Evolutionary conservation across 2,113 vertebrate species (phyloP), one percentile per base, ranked within the genome.

Genomic region (Reinhardtius hippoglossoides): DNA sequence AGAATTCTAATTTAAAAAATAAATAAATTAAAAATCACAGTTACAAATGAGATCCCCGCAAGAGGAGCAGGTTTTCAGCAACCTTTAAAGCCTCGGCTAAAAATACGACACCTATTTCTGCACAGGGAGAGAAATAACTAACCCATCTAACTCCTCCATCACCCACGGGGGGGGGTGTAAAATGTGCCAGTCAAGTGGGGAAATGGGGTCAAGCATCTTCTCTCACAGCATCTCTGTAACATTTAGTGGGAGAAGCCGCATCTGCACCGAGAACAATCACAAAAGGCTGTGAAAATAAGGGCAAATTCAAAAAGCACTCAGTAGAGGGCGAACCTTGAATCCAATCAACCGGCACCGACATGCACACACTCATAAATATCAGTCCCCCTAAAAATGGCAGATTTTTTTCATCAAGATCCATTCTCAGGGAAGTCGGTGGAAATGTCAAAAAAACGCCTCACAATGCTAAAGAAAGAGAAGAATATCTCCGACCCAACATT

Each of bases 31-130:
- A 20, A 18, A 50, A 50, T 1, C 56, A 71, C 71, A 82, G 12
- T 40, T 40, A 65, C 64, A 82, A 81, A 81, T 71, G 67, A 80
- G 56, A 54, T 63, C 72, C 71, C 44, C 58, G 76, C 21, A 20
- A 15, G 31, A 70, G 24, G 57, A 64, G 37, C 42, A 60, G 48
- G 10, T 58, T 84, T 73, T 57, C 40, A 60, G 70, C 70, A 79
- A 54, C 35, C 61, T 65, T 77, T 37, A 76, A 58, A 74, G 70
- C 54, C 35, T 69, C 12, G 7, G 61, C 63, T 85, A 78, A 86
- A 86, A 87, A 83, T 79, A 84, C 10, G 55, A 64, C 60, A 35
- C 37, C 54, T 67, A 67, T 73, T 78, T 84, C 72, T 74, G 70
- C 64, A 65, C 60, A 9, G 5, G 42, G 40, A 65, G 62, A 82